Percentiles rank a stretch among this genome's conserved stretches.
Evolutionary conservation across 1,140 invertebrate species (phyloP).

Genomic region (Drosophila pseudoananassae): DNA sequence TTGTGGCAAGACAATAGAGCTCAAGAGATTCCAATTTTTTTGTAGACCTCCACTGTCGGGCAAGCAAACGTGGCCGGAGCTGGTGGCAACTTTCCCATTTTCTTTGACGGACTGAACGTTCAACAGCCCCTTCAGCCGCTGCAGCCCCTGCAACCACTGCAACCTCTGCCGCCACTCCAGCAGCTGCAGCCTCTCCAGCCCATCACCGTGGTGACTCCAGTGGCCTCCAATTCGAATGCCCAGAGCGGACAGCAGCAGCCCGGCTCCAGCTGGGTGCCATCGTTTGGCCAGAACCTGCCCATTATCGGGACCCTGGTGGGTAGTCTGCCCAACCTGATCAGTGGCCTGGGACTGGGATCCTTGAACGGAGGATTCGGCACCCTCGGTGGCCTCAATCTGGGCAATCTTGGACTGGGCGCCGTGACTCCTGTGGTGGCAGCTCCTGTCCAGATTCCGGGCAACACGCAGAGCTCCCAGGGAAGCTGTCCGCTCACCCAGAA

Average conservation of each 20-base stretch:
- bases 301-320: constrained; percentile 62
- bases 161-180: constrained; percentile 18
- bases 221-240: constrained; percentile 44
- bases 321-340: constrained; percentile 52
- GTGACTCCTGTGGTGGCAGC: constrained; percentile 25
- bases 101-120: constrained; percentile 50
- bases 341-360: constrained; percentile 49
- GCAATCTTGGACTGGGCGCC: constrained; percentile 51
- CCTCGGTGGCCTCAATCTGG: constrained; percentile 57
- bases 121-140: constrained; percentile 17
- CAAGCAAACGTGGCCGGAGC: constrained; percentile 7
- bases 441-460: not conserved
- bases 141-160: constrained; percentile 18
- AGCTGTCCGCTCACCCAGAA: constrained; percentile 60
- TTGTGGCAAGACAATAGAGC: not conserved
- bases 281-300: constrained; percentile 59
- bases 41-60: not conserved
- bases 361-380: constrained; percentile 51
- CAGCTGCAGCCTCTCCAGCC: constrained; percentile 42
- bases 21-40: not conserved
- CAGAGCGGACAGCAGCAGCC: constrained; percentile 30
- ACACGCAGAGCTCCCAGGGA: constrained; percentile 5
- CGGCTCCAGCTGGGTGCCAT: constrained; percentile 48
- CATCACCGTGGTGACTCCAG: constrained; percentile 55
- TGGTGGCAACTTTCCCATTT: constrained; percentile 45